Percentiles rank a stretch among this genome's conserved stretches.
These are phyloP conservation scores for Lagodon rhomboides DNA, from an alignment of 2,797 vertebrate species.

Conservation along the genomic window DNA sequence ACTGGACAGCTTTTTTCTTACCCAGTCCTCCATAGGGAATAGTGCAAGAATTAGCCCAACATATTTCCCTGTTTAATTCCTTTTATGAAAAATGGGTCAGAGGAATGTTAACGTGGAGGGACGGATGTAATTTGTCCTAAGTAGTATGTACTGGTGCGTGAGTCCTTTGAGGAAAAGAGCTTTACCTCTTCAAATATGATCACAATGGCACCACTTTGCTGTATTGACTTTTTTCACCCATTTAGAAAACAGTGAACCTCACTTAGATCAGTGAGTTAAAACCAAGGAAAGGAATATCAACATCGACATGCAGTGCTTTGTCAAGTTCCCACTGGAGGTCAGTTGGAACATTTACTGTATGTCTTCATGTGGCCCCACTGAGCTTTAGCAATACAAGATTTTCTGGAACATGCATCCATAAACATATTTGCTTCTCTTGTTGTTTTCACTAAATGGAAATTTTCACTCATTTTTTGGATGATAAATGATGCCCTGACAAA, in stretches of 20 bases:
- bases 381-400: slow-evolving; percentile 9
- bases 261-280: background rate
- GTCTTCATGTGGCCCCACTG: background rate
- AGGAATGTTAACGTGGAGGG: slow-evolving; percentile 23
- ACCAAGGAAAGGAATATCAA: background rate
- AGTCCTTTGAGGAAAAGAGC: slow-evolving; percentile 16
- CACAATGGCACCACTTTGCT: background rate
- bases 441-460: slow-evolving; percentile 51
- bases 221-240: slow-evolving; percentile 1
- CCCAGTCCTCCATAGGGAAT: slow-evolving; percentile 45
- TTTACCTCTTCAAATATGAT: slow-evolving; percentile 26
- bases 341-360: background rate
- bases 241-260: slow-evolving; percentile 7
- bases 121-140: slow-evolving; percentile 18
- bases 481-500: slow-evolving; percentile 72
- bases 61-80: slow-evolving; percentile 50
- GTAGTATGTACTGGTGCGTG: background rate
- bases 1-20: slow-evolving; percentile 34
- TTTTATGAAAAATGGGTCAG: slow-evolving; percentile 61
- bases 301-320: background rate
- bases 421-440: slow-evolving; percentile 31
- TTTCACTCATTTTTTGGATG: slow-evolving; percentile 49
- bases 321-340: slow-evolving; percentile 9
- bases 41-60: slow-evolving; percentile 49
- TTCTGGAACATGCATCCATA: background rate